Conservation (phyloP, 2,113 vertebrate species). For the Bambusicola thoracicus region DNA sequence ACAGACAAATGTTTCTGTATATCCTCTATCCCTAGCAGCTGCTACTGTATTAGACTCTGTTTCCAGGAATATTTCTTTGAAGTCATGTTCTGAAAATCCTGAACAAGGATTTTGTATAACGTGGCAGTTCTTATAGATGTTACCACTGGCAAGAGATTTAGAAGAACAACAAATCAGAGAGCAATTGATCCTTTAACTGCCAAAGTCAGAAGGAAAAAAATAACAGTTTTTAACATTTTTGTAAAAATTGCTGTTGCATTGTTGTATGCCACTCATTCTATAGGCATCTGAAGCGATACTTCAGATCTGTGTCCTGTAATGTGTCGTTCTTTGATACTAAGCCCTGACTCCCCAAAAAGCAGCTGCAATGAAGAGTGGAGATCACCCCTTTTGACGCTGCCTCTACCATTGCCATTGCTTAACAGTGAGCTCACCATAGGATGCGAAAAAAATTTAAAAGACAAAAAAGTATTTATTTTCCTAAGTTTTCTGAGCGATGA, state of each 20-base stretch:
- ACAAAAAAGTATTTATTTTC: background rate
- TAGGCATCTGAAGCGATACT: background rate
- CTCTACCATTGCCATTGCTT: background rate
- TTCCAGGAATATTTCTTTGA: slow-evolving; percentile 31
- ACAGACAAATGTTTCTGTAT: background rate
- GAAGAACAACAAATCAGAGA: background rate
- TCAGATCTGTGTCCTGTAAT: background rate
- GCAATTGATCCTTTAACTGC: background rate
- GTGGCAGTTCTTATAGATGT: slow-evolving; percentile 12
- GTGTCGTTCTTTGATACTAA: background rate
- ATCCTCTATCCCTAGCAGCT: background rate
- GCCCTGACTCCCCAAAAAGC: background rate
- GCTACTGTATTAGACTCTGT: slow-evolving; percentile 1
- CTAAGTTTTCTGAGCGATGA: background rate
- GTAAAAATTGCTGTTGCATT: background rate
- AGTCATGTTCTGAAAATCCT: background rate
- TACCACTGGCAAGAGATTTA: slow-evolving; percentile 5
- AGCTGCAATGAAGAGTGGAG: background rate
- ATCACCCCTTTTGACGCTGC: background rate
- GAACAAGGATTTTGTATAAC: background rate
- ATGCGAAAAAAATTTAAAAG: too few relatives aligned
- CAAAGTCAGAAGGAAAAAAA: background rate
- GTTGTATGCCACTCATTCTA: background rate
- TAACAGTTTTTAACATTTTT: background rate
- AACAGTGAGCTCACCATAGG: background rate